Evolutionary conservation across 2,888 invertebrate genomes (phyloP), one percentile per base, ranked within the genome.

Genomic region (Plagiodera versicolora): DNA sequence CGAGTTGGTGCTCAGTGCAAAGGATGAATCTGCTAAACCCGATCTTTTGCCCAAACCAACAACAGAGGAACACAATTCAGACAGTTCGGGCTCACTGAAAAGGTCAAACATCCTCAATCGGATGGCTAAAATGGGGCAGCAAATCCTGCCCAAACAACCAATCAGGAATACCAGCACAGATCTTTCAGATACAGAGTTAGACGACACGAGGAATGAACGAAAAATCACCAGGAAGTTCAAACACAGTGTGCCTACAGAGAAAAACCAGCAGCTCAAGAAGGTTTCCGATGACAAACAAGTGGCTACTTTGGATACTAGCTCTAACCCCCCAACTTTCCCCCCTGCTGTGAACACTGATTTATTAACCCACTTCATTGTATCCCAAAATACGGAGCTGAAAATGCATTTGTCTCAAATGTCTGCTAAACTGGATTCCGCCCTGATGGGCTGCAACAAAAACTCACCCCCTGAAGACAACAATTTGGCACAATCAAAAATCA

Each of bases 381-480:
- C 85, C 16, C 86, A 88, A 61, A 87, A 87, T 72, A 82, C 86
- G 8, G 89, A 89, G 75, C 77, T 89, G n/a, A 81, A 88, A 64
- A 83, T 88, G 78, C 84, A 85, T 66, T 79, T 89, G 63, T 79
- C 83, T n/a, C 85, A 87, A 72, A 81, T 89, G 65, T 81, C 85
- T 18, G 84, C 85, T 59, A 89, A 88, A 79, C 79, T 89, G 35
- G 88, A 89, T 70, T 82, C 81, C 65, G 78, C 89, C 19, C 70
- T 86, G 45, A 67, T 55, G 49, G 57, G 30, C n/a, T 28, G 28
- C 8, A 54, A 24, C 24, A 24, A 6, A 24, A 24, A 24, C 6
- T 3, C 6, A 6, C 24, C 24, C 24, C 6, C 24, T 6, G 4
- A 24, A 6, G 24, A 24, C 24, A 24, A 58, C 16, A 39, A 9